Percentiles rank a stretch among this genome's conserved stretches.
phyloP scores from a whole-genome alignment of 2,888 invertebrate genomes.

The Metellina segmentata region DNA sequence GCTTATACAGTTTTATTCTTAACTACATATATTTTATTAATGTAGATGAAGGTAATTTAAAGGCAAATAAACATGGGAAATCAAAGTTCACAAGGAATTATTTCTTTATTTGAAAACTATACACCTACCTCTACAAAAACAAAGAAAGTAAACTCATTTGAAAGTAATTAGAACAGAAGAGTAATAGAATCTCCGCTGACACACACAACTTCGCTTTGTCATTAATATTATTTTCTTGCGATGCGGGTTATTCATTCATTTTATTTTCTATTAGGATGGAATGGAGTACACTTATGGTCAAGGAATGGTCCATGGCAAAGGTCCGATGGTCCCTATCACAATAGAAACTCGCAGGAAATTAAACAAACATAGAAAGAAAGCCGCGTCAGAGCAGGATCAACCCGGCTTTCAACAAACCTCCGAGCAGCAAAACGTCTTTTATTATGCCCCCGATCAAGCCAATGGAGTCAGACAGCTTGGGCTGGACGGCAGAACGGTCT shows the following conservation, averaged over 20 bases:
- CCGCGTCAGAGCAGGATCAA: neutral
- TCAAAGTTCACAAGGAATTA: no score
- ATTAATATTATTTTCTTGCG: neutral
- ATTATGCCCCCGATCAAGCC: slow-evolving; percentile 41
- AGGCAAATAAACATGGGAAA: no score
- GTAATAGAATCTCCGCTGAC: no score
- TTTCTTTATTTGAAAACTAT: no score
- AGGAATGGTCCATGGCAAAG: slow-evolving; percentile 37
- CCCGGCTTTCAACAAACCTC: slow-evolving; percentile 19
- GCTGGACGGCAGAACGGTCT: neutral
- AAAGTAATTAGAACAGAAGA: no score
- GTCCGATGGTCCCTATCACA: slow-evolving; percentile 45
- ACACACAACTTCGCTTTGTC: neutral
- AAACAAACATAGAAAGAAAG: slow-evolving; percentile 11
- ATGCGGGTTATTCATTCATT: neutral
- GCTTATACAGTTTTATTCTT: no score
- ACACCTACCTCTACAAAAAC: no score
- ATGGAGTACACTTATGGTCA: slow-evolving; percentile 31
- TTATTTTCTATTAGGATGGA: slow-evolving; percentile 3
- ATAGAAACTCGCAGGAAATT: slow-evolving; percentile 62
- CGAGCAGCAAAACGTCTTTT: slow-evolving; percentile 62
- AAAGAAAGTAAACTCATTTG: no score
- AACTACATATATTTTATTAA: no score
- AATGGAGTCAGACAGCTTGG: neutral
- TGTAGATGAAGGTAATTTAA: no score